phyloP scores from a whole-genome alignment of 2,888 invertebrate genomes.

The Chaitophorus viminalis region DNA sequence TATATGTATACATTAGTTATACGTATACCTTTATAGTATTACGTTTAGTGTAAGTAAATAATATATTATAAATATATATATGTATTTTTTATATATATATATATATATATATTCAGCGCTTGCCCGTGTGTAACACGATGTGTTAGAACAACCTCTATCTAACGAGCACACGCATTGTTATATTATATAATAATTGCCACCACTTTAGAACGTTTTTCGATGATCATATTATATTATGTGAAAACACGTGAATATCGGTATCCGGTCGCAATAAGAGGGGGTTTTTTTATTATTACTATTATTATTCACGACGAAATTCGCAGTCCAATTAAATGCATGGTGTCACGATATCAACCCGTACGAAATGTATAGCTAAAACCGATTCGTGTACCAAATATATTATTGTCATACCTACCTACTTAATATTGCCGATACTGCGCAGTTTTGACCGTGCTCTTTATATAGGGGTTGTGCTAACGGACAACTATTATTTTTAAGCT shows the following conservation, averaged over 20 bases:
- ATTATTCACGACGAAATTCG: background rate
- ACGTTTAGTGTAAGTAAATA: background rate
- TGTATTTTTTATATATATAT: background rate
- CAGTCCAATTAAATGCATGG: no score
- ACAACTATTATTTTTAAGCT: slow-evolving; percentile 33
- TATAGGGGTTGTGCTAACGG: slow-evolving; percentile 58
- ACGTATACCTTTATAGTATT: no score
- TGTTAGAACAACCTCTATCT: slow-evolving; percentile 61
- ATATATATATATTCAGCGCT: background rate
- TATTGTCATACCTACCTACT: no score
- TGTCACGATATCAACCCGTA: no score
- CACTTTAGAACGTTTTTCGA: background rate
- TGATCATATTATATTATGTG: no score
- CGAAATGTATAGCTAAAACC: no score
- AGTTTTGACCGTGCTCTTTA: slow-evolving; percentile 28
- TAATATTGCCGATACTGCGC: no score
- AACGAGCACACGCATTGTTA: slow-evolving; percentile 49
- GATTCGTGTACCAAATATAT: background rate
- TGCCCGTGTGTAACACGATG: background rate
- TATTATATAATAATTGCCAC: no score
- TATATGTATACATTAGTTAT: background rate
- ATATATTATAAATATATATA: background rate
- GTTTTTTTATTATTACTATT: no score
- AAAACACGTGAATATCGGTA: no score
- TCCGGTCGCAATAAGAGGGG: no score